These are phyloP conservation scores for Urocitellus parryii DNA, from an alignment of 2,113 vertebrate genomes.

Conservation along the genomic window DNA sequence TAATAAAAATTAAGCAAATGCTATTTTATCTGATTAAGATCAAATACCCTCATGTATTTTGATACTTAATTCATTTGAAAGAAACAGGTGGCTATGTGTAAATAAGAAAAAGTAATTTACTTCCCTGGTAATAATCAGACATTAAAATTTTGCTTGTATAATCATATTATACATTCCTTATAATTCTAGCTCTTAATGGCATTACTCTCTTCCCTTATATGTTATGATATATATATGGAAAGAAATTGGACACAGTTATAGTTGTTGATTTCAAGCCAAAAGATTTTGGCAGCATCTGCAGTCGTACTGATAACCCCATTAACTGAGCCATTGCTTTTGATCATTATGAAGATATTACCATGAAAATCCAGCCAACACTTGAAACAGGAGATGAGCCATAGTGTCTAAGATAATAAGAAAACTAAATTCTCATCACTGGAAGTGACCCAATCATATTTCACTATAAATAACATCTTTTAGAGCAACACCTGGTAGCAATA, in stretches of 20 bases:
- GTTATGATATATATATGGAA: conserved; percentile 37
- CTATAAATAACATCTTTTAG: conserved; percentile 63
- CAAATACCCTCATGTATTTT: not conserved
- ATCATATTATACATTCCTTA: not conserved
- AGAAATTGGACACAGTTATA: conserved; percentile 3
- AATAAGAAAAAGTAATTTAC: not conserved
- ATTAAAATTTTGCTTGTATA: not conserved
- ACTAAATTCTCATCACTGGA: conserved; percentile 65
- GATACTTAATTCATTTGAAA: not conserved
- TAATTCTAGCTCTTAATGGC: not conserved
- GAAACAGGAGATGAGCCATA: conserved; percentile 56
- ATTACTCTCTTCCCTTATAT: not conserved
- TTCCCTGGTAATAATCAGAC: not conserved
- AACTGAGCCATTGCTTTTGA: conserved; percentile 70
- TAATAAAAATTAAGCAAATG: conserved; percentile 3
- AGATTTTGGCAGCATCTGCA: conserved; percentile 58
- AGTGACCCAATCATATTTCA: conserved; percentile 67
- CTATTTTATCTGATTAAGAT: not conserved
- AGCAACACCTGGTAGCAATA: conserved; percentile 59
- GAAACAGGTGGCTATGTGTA: not conserved
- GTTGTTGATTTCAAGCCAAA: conserved; percentile 60
- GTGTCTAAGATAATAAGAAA: conserved; percentile 65
- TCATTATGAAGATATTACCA: conserved; percentile 71
- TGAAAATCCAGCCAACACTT: conserved; percentile 65
- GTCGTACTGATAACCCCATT: conserved; percentile 73